Percentiles rank a stretch among this genome's conserved stretches.
Conservation (phyloP, 2,888 invertebrate species). For the Megamerina dolium region DNA sequence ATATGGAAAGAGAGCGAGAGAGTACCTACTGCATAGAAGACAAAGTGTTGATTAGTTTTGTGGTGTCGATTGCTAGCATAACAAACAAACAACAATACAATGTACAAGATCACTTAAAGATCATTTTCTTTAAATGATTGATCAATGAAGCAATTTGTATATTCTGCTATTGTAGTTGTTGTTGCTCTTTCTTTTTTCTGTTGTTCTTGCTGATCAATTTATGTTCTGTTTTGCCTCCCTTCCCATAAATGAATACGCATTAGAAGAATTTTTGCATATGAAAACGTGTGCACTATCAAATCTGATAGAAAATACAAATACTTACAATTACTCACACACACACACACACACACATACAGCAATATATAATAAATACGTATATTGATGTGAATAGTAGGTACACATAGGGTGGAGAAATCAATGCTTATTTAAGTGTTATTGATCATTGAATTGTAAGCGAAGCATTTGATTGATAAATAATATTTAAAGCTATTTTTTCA, state of each 20-base stretch:
- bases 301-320: background rate
- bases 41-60: conserved; percentile 13
- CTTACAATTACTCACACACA: background rate
- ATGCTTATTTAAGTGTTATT: too few relatives aligned
- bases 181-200: background rate
- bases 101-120: conserved; percentile 37
- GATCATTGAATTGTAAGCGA: too few relatives aligned
- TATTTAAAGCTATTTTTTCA: too few relatives aligned
- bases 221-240: background rate
- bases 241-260: background rate
- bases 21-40: too few relatives aligned
- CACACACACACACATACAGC: background rate
- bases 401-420: too few relatives aligned
- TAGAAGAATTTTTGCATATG: too few relatives aligned
- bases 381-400: too few relatives aligned
- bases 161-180: conserved; percentile 1
- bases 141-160: conserved; percentile 36
- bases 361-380: background rate
- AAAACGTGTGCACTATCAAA: too few relatives aligned
- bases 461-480: too few relatives aligned
- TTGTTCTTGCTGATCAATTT: background rate
- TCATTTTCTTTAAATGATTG: conserved; percentile 42
- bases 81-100: background rate
- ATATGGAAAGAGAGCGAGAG: too few relatives aligned
- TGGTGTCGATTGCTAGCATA: conserved; percentile 7